Evolutionary conservation across 1,140 invertebrate species (phyloP), one percentile per base, ranked within the genome.

Genomic region (Drosophila lacteicornis): DNA sequence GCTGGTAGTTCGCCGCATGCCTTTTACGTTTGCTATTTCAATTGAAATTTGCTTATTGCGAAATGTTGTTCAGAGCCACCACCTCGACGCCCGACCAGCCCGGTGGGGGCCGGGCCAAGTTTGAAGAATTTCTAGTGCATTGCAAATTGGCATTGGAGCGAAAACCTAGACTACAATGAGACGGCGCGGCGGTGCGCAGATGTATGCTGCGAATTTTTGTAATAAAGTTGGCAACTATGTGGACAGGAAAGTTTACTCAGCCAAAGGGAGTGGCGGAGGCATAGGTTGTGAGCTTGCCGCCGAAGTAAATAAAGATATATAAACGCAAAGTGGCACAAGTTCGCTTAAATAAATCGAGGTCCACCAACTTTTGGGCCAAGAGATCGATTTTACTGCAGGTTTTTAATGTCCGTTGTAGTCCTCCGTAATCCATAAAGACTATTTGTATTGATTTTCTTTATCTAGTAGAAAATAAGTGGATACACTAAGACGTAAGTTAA

Each of bases 1-100:
- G 47, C 17, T 53, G 9, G 19, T 55, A 33, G 46, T 22, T 33
- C 25, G 17, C 53, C 50, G 70, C 75, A 80, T 80, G 79, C 75
- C 80, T 78, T 75, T 75, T 75, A 43, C 53, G 65, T 79, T 82
- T 82, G 80, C 80, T 82, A 82, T 83, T 83, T 83, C 80, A 83
- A 83, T 83, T 83, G 80, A 83, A 83, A 83, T 83, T 83, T 83
- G 80, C 80, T 83, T 83, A 83, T 83, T 83, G 80, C 75, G 67
- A 75, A 83, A 83, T 83, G 75, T 65, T 82, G 70, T 82, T 82
- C 59, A 22, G 17, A 33, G 25, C 46, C 33, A 4, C 7, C 25
- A 17, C 50, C 17, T 36, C 33, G 33, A 36, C 33, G 33, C 17
- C 46, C 46, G 15, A 9, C 25, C n/a, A 2, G 30, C 4, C 19